Base-by-base conservation (phyloP, 2,797 vertebrate genomes). In the Loris lydekkerianus region DNA sequence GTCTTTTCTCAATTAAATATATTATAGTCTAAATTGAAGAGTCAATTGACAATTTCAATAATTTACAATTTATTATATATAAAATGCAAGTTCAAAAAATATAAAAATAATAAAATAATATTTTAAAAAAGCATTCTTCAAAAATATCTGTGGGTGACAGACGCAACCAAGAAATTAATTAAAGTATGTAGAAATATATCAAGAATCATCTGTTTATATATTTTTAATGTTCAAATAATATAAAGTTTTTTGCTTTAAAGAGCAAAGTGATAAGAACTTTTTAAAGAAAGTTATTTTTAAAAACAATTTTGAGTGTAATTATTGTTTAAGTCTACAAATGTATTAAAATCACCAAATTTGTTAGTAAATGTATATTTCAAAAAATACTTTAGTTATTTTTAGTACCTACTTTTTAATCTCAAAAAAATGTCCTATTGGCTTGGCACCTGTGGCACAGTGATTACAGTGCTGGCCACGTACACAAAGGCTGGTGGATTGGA, bases 141-240 rank as follows among this genome's bases (percentile, higher is more conserved):
- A 53, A 86, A 89, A n/a, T 67, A 76, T 53, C 37, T 61, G 27
- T 82, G 7, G 46, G 18, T 76, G 25, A 73, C 5, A 88, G 27
- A 67, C 65, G 58, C 13, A 92, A 25, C 14, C 63, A 67, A 78
- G 14, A 89, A 86, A 73, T 67, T 81, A 15, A 91, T 86, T 85
- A 69, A 86, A 82, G 17, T 77, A 49, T 86, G n/a, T 49, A n/a
- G 37, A 83, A 69, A 82, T 67, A 3, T 60, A n/a, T 82, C 5
- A 67, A 49, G 37, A 91, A 82, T 93, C 34, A 60, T 82, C 7
- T 88, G 4, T 84, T 58, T 75, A 17, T 70, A 53, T 89, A 56
- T 25, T 86, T 93, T 93, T 88, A 87, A 86, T 92, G 56, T 82
- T 83, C 7, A 82, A 86, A 60, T 69, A 76, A 31, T 93, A 58